Conservation (phyloP, 2,797 vertebrate species). For the Tenualosa ilisha region DNA sequence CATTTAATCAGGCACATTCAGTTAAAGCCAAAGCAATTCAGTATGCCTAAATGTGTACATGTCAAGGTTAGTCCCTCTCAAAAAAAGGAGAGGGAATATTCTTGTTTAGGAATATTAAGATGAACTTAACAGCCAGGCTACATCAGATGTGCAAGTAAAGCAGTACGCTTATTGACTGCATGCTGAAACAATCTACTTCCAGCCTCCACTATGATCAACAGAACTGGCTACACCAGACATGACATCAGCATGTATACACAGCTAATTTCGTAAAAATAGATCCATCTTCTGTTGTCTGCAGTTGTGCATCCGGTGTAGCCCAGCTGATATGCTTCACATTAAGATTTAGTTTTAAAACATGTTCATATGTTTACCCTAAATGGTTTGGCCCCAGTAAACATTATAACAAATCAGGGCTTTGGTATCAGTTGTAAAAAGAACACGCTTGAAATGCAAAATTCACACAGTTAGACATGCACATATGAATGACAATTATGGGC, state of each 20-base stretch:
- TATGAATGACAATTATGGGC: background rate
- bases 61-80: constrained; percentile 15
- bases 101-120: background rate
- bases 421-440: constrained; percentile 48
- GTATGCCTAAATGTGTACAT: background rate
- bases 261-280: too few relatives aligned
- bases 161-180: background rate
- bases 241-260: too few relatives aligned
- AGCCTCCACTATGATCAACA: too few relatives aligned
- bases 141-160: too few relatives aligned
- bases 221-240: too few relatives aligned
- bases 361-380: constrained; percentile 35
- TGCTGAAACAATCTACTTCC: background rate
- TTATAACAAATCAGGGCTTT: constrained; percentile 58
- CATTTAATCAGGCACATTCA: constrained; percentile 59
- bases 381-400: constrained; percentile 63
- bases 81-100: background rate
- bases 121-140: too few relatives aligned
- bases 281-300: too few relatives aligned
- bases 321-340: background rate
- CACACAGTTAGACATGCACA: constrained; percentile 4
- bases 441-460: background rate
- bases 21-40: constrained; percentile 66
- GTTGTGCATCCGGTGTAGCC: too few relatives aligned
- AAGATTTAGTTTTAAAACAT: background rate